phyloP scores from a whole-genome alignment of 2,888 invertebrate species.

The Strigamia maritima region DNA sequence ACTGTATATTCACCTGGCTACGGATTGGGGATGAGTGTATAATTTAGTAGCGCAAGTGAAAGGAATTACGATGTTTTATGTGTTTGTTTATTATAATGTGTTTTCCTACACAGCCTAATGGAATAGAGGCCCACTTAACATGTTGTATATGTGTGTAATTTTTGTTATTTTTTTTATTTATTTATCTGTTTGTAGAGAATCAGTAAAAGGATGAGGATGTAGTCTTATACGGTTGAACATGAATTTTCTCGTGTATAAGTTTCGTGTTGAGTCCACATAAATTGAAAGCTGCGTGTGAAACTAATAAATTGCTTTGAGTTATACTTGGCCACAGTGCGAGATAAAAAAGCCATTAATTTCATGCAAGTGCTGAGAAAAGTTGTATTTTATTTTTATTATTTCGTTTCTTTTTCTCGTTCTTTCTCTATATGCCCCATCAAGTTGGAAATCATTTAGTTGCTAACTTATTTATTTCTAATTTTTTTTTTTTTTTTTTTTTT shows the following conservation, averaged over 20 bases:
- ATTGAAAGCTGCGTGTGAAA: conserved; percentile 27
- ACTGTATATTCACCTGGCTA: no score
- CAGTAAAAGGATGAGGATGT: neutral
- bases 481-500: neutral
- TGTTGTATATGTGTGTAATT: neutral
- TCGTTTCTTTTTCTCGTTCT: neutral
- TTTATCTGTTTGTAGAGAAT: neutral
- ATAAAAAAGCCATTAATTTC: conserved; percentile 16
- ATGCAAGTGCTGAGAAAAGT: conserved; percentile 13
- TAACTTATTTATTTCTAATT: conserved; percentile 9
- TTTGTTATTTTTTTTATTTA: neutral
- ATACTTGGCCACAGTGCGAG: neutral
- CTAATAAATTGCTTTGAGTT: conserved; percentile 22
- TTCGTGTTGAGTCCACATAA: conserved; percentile 27
- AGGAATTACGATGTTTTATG: no score
- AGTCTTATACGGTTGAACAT: conserved; percentile 15
- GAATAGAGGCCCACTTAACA: neutral
- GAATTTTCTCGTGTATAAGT: conserved; percentile 11
- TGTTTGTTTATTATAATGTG: no score
- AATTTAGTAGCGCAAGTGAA: no score
- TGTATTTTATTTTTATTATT: conserved; percentile 17
- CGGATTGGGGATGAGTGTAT: no score
- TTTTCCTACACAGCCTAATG: no score
- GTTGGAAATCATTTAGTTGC: neutral
- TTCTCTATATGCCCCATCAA: neutral